Evolutionary conservation across 2,797 vertebrate genomes (phyloP).

Genomic region (Xenentodon cancila): DNA sequence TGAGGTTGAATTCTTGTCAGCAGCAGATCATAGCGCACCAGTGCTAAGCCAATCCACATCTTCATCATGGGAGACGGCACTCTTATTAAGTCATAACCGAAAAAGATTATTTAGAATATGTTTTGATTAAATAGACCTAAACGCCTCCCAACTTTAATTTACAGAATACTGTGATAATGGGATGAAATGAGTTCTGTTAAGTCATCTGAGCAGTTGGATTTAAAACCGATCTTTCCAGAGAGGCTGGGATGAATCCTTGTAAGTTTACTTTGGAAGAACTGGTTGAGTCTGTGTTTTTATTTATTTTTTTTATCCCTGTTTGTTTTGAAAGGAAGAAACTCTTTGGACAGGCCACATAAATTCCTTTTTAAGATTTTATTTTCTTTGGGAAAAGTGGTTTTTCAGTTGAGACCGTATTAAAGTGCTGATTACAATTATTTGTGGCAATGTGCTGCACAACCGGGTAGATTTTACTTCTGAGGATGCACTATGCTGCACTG

Average conservation of each 20-base stretch:
- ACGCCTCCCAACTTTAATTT: no score
- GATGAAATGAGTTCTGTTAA: no score
- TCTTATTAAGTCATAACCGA: constrained; percentile 28
- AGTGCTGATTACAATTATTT: constrained; percentile 19
- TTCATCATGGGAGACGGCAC: no score
- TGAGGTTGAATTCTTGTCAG: no score
- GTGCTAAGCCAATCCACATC: constrained; percentile 32
- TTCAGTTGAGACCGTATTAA: background rate
- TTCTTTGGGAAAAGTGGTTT: constrained; percentile 4
- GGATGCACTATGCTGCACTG: constrained; percentile 2
- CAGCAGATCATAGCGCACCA: constrained; percentile 20
- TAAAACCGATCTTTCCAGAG: no score
- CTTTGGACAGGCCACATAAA: constrained; percentile 23
- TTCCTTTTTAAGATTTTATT: constrained; percentile 7
- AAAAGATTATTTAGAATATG: constrained; percentile 30
- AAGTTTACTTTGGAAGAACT: background rate
- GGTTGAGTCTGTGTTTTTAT: no score
- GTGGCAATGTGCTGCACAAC: background rate
- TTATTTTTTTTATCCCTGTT: no score
- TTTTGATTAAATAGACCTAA: no score
- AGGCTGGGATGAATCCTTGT: no score
- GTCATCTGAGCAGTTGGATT: no score
- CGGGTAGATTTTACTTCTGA: constrained; percentile 10
- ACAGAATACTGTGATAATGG: no score
- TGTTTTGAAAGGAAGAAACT: constrained; percentile 6